Evolutionary conservation across 2,113 vertebrate species (phyloP), one percentile per base, ranked within the genome.

Genomic region (Bubo scandiacus): DNA sequence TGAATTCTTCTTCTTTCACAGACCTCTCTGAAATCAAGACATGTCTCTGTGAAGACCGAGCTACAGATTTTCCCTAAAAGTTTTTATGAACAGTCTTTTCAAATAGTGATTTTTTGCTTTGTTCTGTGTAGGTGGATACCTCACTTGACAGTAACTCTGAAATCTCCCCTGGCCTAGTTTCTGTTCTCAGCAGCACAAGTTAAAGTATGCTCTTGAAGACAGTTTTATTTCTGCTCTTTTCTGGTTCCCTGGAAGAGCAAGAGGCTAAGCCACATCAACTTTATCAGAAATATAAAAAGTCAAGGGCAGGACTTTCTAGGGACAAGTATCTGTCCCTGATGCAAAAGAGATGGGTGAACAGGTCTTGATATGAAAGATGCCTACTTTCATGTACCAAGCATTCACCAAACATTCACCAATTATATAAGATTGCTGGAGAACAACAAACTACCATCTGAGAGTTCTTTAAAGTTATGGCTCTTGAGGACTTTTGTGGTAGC

Each of bases 1-100:
- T 85, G 34, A 95, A 88, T 94, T 94, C 54, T 72, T 87, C 49
- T 45, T 90, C 58, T 92, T 92, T 82, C 89, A 62, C 55, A 85
- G 71, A 66, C 29, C 71, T 87, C 57, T 81, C 62, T 87, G 81
- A 93, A 89, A 78, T 61, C 17, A 12, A 88, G 86, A 85, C 5
- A 0, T 62, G 54, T 85, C 34, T 90, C 2, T 70, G 12, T 92
- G 58, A 89, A 79, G 81, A n/a, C 57, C 58, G 54, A 89, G 54
- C 77, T 79, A 59, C 65, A 80, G 61, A 42, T 86, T 92, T 89
- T 67, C 36, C 61, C n/a, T 79, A 19, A 75, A 90, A 87, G 36
- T 54, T 90, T 91, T 79, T 83, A 77, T 18, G 30, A 74, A 36
- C 27, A 45, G 66, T 29, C 43, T 54, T 87, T 63, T 81, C 73